Evolutionary conservation across 1,140 invertebrate species (phyloP).

Genomic region (Drosophila teissieri): DNA sequence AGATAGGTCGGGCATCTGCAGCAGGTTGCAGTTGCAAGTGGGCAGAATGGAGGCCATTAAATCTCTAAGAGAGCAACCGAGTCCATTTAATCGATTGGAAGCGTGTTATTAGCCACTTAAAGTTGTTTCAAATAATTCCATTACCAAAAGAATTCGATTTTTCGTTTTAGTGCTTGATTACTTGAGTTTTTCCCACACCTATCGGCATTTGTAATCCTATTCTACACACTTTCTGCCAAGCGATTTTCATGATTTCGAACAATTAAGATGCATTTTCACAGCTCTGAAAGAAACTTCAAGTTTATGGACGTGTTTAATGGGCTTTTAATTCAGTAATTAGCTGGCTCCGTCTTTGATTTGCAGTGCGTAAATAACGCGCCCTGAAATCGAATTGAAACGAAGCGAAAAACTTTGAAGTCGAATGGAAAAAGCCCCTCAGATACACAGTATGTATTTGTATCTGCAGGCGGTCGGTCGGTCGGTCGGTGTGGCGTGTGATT

Average conservation of each 20-base stretch:
- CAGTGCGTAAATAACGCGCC: constrained; percentile 47
- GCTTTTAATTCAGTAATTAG: constrained; percentile 79
- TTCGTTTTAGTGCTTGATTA: background rate
- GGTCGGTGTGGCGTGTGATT: constrained; percentile 67
- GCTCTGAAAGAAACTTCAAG: constrained; percentile 22
- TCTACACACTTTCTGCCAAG: constrained; percentile 50
- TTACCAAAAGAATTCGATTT: background rate
- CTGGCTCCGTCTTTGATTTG: constrained; percentile 43
- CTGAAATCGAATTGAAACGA: constrained; percentile 56
- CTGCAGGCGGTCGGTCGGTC: constrained; percentile 22
- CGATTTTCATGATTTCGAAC: constrained; percentile 28
- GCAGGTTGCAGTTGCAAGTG: constrained; percentile 43
- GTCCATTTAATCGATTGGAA: constrained; percentile 20
- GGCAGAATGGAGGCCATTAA: constrained; percentile 11
- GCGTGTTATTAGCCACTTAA: constrained; percentile 9
- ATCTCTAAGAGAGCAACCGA: constrained; percentile 1
- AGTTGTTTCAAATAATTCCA: background rate
- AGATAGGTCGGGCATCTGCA: constrained; percentile 26
- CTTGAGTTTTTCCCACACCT: constrained; percentile 29
- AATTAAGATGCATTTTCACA: constrained; percentile 66
- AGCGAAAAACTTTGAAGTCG: constrained; percentile 20
- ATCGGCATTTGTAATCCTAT: constrained; percentile 34
- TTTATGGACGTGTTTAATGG: constrained; percentile 54
- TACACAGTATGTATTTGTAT: constrained; percentile 18
- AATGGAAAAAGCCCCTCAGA: constrained; percentile 4